Evolutionary conservation across 1,140 invertebrate genomes (phyloP), one percentile per base, ranked within the genome.

Genomic region (Drosophila novamexicana): DNA sequence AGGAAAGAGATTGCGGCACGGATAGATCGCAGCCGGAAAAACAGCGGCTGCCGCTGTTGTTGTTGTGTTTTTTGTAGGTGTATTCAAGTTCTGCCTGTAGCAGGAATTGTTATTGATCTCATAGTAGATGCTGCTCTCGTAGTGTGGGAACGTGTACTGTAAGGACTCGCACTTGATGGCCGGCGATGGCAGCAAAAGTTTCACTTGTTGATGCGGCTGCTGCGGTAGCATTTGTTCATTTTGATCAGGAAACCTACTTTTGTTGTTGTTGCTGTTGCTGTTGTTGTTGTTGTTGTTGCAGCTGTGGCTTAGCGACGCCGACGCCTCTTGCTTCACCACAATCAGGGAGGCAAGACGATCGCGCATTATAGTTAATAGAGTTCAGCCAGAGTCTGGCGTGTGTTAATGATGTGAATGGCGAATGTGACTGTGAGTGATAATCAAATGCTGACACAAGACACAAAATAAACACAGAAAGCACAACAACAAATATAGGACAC

Each of bases 311-410:
- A 56, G 44, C 63, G 62, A 56, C 50, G 75, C 39, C 50, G 50
- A 34, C 67, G 68, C 80, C 69, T 92, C 91, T 89, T 92, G 86
- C 86, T 92, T 92, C 75, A 92, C 91, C 81, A 92, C 85, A 89
- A 92, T 92, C 79, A 92, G 66, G 14, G 91, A 92, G 64, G 91
- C 91, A 77, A 92, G 86, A 75, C 91, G 91, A 91, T 91, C 91
- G 81, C 91, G 91, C 91, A 92, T 92, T 76, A 81, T 92, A 80
- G 47, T 70, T 68, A 59, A 54, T 44, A 37, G 42, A 37, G 44
- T 64, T 44, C 49, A 40, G 36, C 36, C 6, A 44, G 4, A 12
- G n/a, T n/a, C 10, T 49, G 45, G 47, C 8, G 49, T 37, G 14
- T 54, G 54, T 61, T 29, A 9, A 22, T 69, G 53, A 9, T 34